These are phyloP conservation scores for Haemorhous mexicanus DNA, from an alignment of 2,113 vertebrate species.

Conservation along the genomic window DNA sequence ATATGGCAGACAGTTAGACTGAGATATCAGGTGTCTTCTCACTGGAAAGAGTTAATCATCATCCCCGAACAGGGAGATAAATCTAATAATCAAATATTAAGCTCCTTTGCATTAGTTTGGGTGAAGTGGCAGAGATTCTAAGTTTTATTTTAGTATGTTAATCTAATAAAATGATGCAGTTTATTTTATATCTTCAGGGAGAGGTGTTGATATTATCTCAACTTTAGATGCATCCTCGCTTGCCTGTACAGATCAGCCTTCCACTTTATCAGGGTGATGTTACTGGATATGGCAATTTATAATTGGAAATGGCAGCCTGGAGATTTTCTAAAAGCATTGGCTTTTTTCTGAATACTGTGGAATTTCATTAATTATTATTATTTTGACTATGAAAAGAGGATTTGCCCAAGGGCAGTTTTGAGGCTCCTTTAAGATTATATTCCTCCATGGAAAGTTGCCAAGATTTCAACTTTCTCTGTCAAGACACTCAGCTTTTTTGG, in stretches of 20 bases:
- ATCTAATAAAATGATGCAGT: slow-evolving; percentile 12
- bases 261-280: neutral
- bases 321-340: slow-evolving; percentile 39
- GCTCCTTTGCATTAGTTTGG: neutral
- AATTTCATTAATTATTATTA: slow-evolving; percentile 75
- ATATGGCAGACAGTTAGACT: neutral
- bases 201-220: slow-evolving; percentile 26
- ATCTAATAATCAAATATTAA: neutral
- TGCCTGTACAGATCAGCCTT: slow-evolving; percentile 27
- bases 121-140: neutral
- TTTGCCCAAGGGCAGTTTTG: slow-evolving; percentile 74
- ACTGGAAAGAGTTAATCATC: neutral
- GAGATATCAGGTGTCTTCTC: neutral
- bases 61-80: neutral
- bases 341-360: slow-evolving; percentile 53
- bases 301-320: slow-evolving; percentile 50
- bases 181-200: slow-evolving; percentile 34
- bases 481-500: slow-evolving; percentile 41
- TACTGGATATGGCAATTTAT: slow-evolving; percentile 48
- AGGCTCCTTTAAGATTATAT: slow-evolving; percentile 51
- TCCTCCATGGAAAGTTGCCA: slow-evolving; percentile 55
- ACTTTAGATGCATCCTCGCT: slow-evolving; percentile 2
- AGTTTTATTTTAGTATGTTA: slow-evolving; percentile 4
- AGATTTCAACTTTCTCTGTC: slow-evolving; percentile 64
- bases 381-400: slow-evolving; percentile 72